Conservation (phyloP, 2,797 vertebrate species). For the Hyperoplus immaculatus region DNA sequence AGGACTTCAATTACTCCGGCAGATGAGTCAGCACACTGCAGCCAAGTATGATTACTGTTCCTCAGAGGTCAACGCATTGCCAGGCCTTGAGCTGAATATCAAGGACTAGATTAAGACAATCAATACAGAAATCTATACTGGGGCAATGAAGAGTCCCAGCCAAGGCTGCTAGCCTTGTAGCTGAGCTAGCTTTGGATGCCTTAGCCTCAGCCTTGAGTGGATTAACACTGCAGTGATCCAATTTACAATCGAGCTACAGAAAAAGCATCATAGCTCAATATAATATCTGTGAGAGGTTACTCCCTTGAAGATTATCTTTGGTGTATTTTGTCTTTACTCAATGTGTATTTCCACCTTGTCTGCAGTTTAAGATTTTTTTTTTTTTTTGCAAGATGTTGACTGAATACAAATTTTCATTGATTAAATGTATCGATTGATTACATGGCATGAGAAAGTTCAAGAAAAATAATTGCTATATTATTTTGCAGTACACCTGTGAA, state of each 20-base stretch:
- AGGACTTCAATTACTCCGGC: conserved; percentile 59
- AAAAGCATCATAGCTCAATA: conserved; percentile 42
- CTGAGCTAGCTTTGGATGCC: conserved; percentile 57
- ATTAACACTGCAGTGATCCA: conserved; percentile 77
- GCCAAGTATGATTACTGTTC: conserved; percentile 75
- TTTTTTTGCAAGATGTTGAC: conserved; percentile 26
- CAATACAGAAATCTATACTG: conserved; percentile 77
- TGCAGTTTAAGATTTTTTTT: conserved; percentile 24
- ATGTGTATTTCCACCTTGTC: conserved; percentile 29
- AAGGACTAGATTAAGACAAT: conserved; percentile 84
- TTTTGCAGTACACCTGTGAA: background rate
- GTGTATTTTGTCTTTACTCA: conserved; percentile 23
- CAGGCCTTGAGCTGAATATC: conserved; percentile 81
- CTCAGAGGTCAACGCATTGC: conserved; percentile 74
- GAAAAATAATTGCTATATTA: background rate
- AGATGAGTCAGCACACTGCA: conserved; percentile 77
- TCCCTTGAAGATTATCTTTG: conserved; percentile 32
- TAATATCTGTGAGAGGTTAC: conserved; percentile 47
- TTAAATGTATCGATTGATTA: conserved; percentile 30
- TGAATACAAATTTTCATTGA: conserved; percentile 25
- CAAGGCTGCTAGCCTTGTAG: conserved; percentile 67
- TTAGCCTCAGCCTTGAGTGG: conserved; percentile 64
- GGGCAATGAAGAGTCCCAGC: conserved; percentile 57
- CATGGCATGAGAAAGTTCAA: conserved; percentile 12
- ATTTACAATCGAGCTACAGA: conserved; percentile 65